Conservation (phyloP, 2,113 vertebrate genomes). For the Tauraco erythrolophus region DNA sequence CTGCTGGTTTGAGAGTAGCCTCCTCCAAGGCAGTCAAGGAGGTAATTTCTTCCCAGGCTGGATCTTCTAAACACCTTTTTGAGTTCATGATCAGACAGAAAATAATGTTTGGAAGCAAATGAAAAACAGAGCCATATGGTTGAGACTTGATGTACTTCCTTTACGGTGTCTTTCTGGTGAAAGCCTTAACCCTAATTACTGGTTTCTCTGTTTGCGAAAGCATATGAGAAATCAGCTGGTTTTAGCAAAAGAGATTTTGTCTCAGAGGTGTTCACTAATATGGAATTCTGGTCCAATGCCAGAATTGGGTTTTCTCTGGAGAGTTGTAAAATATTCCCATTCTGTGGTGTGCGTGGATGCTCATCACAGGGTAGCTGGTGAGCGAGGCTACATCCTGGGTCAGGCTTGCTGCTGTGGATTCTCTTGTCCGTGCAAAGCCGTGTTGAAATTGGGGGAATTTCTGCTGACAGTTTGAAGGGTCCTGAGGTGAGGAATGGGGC, state of each 20-base stretch:
- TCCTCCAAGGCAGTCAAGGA: neutral
- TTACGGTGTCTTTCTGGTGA: neutral
- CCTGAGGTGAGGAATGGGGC: neutral
- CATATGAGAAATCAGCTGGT: neutral
- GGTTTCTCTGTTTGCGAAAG: neutral
- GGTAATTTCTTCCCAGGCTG: neutral
- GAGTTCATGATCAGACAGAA: neutral
- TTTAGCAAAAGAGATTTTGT: neutral
- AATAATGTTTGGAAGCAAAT: neutral
- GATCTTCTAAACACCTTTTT: neutral
- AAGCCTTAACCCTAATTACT: neutral
- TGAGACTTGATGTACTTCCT: neutral
- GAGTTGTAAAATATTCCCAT: neutral
- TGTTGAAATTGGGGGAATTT: neutral
- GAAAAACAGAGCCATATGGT: neutral
- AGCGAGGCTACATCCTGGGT: neutral
- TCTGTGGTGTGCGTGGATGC: neutral
- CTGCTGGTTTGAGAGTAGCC: neutral
- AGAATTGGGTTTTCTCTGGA: neutral
- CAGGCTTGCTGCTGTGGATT: neutral
- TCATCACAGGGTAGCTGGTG: fast-evolving
- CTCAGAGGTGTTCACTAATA: neutral
- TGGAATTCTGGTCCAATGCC: neutral
- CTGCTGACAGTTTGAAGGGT: neutral
- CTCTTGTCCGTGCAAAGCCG: neutral